phyloP scores from a whole-genome alignment of 2,797 vertebrate genomes.

The Myotis planiceps region DNA sequence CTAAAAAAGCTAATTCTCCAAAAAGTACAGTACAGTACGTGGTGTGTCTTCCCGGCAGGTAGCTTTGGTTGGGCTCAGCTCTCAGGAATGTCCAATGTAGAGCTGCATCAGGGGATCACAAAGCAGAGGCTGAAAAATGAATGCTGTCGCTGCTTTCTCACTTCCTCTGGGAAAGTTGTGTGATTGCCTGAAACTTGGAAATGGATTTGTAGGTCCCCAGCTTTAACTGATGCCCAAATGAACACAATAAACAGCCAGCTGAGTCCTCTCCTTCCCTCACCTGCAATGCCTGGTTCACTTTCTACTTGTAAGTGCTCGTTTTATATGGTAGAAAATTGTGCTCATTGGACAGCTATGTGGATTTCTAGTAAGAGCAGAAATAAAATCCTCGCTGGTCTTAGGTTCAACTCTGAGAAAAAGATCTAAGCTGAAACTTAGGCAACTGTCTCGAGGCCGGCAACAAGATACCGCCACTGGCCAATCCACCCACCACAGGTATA shows the following conservation, averaged over 20 bases:
- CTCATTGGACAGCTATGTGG: not conserved
- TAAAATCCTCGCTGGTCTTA: not conserved
- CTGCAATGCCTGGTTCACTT: not conserved
- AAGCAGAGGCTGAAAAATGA: not conserved
- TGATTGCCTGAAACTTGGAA: not conserved
- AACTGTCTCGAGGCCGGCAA: not conserved
- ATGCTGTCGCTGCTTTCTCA: not conserved
- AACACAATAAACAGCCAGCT: not conserved
- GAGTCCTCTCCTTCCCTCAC: not conserved
- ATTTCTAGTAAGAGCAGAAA: not conserved
- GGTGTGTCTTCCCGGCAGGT: not conserved
- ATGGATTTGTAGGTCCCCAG: not conserved
- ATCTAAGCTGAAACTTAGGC: not conserved
- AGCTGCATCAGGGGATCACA: not conserved
- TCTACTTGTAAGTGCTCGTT: not conserved
- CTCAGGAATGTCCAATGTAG: not conserved
- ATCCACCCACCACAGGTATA: not conserved
- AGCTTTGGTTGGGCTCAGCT: not conserved
- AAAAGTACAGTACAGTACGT: not conserved
- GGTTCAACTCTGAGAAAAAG: slow-evolving; percentile 12
- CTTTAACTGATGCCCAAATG: not conserved
- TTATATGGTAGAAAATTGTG: not conserved
- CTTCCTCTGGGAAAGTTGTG: not conserved
- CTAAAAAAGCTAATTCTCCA: slow-evolving; percentile 48
- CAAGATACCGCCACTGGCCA: not conserved